These are phyloP conservation scores for Torymus aiolomorphi DNA, from an alignment of 2,888 invertebrate genomes.

Conservation along the genomic window DNA sequence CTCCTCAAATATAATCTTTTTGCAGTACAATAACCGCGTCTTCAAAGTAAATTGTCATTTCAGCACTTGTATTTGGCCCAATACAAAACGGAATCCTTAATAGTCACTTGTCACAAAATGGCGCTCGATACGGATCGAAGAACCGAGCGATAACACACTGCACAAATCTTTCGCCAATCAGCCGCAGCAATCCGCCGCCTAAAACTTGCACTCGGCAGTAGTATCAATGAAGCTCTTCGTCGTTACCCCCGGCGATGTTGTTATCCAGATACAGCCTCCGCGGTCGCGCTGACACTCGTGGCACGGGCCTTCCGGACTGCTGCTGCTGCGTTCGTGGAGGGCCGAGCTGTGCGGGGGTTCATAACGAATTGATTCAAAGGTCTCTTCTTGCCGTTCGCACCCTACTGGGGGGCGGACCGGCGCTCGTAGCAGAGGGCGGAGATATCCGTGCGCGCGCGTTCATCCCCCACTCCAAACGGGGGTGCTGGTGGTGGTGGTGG, in stretches of 20 bases:
- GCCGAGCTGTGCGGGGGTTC: slow-evolving; percentile 63
- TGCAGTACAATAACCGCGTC: background rate
- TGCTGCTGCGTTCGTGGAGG: slow-evolving; percentile 57
- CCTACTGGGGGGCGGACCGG: slow-evolving; percentile 61
- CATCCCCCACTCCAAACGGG: background rate
- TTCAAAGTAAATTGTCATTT: background rate
- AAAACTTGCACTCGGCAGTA: background rate
- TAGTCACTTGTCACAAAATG: slow-evolving; percentile 34
- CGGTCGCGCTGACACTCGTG: too few relatives aligned
- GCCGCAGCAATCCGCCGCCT: too few relatives aligned
- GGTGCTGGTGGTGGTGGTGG: slow-evolving; percentile 52
- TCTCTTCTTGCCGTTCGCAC: slow-evolving; percentile 44
- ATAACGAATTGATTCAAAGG: slow-evolving; percentile 65
- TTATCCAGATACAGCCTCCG: too few relatives aligned
- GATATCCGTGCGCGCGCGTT: slow-evolving; percentile 60
- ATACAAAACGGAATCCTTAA: background rate
- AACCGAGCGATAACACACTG: background rate
- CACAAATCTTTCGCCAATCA: too few relatives aligned
- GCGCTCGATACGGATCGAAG: background rate
- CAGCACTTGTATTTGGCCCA: background rate
- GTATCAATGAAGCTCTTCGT: background rate
- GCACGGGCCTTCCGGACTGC: too few relatives aligned
- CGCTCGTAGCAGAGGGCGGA: slow-evolving; percentile 62
- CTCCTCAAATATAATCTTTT: background rate
- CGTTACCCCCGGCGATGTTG: background rate